phyloP scores from a whole-genome alignment of 2,888 invertebrate genomes.

The Muscina levida region DNA sequence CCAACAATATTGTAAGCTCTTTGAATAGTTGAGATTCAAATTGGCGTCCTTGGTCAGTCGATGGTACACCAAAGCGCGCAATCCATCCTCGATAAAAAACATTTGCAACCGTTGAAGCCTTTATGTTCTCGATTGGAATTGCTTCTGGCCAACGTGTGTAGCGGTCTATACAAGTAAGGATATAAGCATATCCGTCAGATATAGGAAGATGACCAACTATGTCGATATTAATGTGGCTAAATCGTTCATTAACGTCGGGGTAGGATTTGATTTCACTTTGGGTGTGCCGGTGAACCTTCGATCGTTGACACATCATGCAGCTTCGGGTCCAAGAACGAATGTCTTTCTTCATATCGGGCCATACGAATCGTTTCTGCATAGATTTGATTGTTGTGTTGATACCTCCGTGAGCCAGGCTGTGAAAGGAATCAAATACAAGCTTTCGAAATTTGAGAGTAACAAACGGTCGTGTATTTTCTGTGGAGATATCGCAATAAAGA shows the following conservation, averaged over 20 bases:
- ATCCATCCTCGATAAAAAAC: too few relatives aligned
- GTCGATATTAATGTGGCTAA: slow-evolving; percentile 78
- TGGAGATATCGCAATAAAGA: not conserved
- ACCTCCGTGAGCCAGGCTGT: too few relatives aligned
- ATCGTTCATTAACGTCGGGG: slow-evolving; percentile 28
- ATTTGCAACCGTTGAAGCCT: not conserved
- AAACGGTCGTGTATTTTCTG: slow-evolving; percentile 11
- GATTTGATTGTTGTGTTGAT: slow-evolving; percentile 29
- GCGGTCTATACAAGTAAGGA: slow-evolving; percentile 35
- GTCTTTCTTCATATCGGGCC: slow-evolving; percentile 60
- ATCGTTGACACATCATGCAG: slow-evolving; percentile 41
- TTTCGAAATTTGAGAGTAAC: not conserved
- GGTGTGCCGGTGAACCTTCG: slow-evolving; percentile 41
- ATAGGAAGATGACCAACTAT: slow-evolving; percentile 69
- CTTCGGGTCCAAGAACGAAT: slow-evolving; percentile 17
- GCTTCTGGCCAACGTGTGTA: slow-evolving; percentile 36
- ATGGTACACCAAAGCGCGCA: too few relatives aligned
- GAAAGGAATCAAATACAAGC: not conserved
- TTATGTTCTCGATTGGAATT: slow-evolving; percentile 20
- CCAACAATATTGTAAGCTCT: too few relatives aligned
- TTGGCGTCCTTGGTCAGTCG: too few relatives aligned
- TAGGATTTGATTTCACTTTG: slow-evolving; percentile 11
- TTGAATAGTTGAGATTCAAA: too few relatives aligned
- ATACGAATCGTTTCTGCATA: slow-evolving; percentile 46
- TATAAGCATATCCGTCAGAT: slow-evolving; percentile 8